phyloP scores from a whole-genome alignment of 2,888 invertebrate genomes.

The Epiperipatus broadwayi region DNA sequence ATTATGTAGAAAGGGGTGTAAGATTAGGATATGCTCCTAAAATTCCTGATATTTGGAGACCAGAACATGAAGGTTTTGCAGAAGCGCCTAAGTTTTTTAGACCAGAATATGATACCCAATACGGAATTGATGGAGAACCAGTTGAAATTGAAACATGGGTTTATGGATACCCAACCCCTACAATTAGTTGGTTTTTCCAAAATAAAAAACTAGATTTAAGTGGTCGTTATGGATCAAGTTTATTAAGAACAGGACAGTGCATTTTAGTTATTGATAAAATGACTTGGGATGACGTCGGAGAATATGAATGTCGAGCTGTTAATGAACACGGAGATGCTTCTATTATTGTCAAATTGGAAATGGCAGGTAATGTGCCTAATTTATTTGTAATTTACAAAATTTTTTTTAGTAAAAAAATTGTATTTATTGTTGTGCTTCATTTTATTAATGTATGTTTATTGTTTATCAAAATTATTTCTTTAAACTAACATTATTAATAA shows the following conservation, averaged over 20 bases:
- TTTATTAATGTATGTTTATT: no score
- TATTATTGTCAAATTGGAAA: conserved; percentile 62
- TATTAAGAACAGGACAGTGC: conserved; percentile 72
- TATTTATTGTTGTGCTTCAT: no score
- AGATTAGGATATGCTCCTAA: no score
- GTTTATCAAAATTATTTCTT: no score
- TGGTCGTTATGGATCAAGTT: conserved; percentile 64
- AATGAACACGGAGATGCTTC: conserved; percentile 86
- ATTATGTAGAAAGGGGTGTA: no score
- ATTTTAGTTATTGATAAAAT: conserved; percentile 73
- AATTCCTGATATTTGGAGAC: no score
- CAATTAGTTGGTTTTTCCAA: conserved; percentile 69
- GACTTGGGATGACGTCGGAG: conserved; percentile 73
- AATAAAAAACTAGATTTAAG: conserved; percentile 55
- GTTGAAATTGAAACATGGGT: conserved; percentile 80
- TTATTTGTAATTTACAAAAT: background rate
- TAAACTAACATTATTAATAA: no score
- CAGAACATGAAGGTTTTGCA: no score
- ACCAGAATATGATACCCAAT: conserved; percentile 64
- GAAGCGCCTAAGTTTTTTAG: conserved; percentile 48
- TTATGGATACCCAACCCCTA: conserved; percentile 87
- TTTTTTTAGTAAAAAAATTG: no score
- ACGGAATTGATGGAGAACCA: conserved; percentile 78
- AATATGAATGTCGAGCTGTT: conserved; percentile 78
- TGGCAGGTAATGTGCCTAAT: conserved; percentile 37